These are phyloP conservation scores for Drosophila pandora DNA, from an alignment of 1,140 invertebrate genomes.

Conservation along the genomic window DNA sequence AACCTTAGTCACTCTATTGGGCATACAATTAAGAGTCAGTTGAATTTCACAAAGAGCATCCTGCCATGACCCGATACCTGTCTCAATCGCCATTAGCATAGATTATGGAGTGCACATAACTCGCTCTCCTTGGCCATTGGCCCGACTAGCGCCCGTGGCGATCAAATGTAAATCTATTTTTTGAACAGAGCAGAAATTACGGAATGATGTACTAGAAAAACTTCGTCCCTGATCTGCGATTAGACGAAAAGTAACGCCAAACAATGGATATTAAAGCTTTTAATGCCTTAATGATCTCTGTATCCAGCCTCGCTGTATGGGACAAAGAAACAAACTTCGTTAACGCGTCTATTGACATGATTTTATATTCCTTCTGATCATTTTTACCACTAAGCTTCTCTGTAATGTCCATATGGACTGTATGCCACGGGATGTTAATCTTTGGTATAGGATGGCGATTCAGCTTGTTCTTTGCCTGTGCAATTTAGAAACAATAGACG, in stretches of 20 bases:
- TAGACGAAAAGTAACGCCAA: no score
- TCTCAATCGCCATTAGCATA: constrained; percentile 41
- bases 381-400: constrained; percentile 20
- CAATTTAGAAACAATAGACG: neutral
- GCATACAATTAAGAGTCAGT: constrained; percentile 44
- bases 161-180: constrained; percentile 9
- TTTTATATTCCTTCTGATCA: constrained; percentile 11
- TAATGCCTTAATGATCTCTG: neutral
- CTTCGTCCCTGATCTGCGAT: no score
- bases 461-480: neutral
- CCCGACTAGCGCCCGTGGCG: constrained; percentile 1
- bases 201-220: neutral
- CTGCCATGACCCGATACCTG: constrained; percentile 2
- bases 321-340: constrained; percentile 5
- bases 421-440: neutral
- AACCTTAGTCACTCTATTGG: no score
- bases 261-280: no score
- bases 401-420: neutral
- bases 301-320: constrained; percentile 1
- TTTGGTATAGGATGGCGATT: neutral
- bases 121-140: constrained; percentile 5
- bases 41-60: constrained; percentile 25
- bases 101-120: constrained; percentile 36
- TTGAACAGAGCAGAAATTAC: constrained; percentile 4
- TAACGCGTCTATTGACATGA: constrained; percentile 2